Evolutionary conservation across 2,797 vertebrate species (phyloP).

Genomic region (Sebastiscus tertius): DNA sequence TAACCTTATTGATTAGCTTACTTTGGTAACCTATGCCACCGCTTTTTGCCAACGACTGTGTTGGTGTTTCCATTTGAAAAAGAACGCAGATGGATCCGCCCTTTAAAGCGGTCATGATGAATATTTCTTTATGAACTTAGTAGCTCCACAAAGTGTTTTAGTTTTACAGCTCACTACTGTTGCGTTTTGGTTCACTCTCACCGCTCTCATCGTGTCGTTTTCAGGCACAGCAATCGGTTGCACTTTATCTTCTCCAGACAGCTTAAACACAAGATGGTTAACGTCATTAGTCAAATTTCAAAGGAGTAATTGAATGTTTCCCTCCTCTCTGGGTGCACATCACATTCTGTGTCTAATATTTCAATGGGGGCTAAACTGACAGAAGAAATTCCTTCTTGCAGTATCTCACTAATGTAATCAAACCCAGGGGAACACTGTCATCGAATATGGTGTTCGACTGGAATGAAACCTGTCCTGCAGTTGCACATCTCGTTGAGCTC

Average conservation of each 20-base stretch:
- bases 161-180: not conserved
- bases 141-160: not conserved
- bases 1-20: too few species aligned
- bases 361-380: not conserved
- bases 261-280: not conserved
- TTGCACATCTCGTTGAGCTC: not conserved
- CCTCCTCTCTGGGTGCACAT: not conserved
- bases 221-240: not conserved
- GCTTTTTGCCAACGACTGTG: too few species aligned
- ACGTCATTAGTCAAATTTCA: not conserved
- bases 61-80: too few species aligned
- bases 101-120: not conserved
- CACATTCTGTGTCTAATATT: not conserved
- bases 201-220: not conserved
- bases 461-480: constrained; percentile 8
- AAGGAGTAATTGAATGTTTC: not conserved
- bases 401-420: constrained; percentile 9
- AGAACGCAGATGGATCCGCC: too few species aligned
- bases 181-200: not conserved
- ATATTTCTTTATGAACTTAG: not conserved
- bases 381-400: constrained; percentile 8
- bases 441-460: constrained; percentile 13
- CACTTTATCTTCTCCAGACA: not conserved
- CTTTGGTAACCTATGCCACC: too few species aligned
- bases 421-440: not conserved